These are phyloP conservation scores for Geodia barretti DNA, from an alignment of 37 sponge, comb jelly and placozoan genomes.

Conservation along the genomic window DNA sequence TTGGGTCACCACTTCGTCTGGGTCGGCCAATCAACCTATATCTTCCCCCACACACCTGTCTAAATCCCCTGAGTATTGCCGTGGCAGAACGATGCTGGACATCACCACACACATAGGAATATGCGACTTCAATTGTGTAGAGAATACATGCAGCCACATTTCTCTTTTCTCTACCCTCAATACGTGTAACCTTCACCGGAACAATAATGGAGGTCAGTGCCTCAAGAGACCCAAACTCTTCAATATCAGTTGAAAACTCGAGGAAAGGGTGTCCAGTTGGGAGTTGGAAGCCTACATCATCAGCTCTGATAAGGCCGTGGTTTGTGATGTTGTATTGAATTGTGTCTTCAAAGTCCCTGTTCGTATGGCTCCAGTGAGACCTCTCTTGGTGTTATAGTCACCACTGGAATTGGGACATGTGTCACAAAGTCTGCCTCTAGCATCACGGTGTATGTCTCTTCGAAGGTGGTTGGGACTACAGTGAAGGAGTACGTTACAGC, in stretches of 20 bases:
- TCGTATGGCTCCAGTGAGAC: constrained; percentile 31
- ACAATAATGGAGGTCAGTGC: constrained; percentile 23
- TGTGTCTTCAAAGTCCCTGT: constrained; percentile 11
- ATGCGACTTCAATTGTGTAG: constrained; percentile 17
- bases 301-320: constrained; percentile 44
- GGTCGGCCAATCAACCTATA: background rate
- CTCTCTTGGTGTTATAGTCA: constrained; percentile 39
- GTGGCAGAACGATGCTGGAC: background rate
- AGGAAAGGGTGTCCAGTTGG: constrained; percentile 37
- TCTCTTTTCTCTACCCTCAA: background rate
- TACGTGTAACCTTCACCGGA: constrained; percentile 11
- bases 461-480: constrained; percentile 27
- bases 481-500: constrained; percentile 38
- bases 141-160: background rate
- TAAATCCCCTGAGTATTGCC: background rate
- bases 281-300: constrained; percentile 28
- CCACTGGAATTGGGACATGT: constrained; percentile 42
- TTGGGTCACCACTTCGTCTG: no score
- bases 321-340: constrained; percentile 46
- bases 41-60: no score
- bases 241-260: constrained; percentile 3
- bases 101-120: constrained; percentile 36
- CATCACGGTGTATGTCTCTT: constrained; percentile 27
- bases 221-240: constrained; percentile 17
- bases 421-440: constrained; percentile 51